Evolutionary conservation across 2,888 invertebrate genomes (phyloP).

Genomic region (Sylvicola fuscatus): DNA sequence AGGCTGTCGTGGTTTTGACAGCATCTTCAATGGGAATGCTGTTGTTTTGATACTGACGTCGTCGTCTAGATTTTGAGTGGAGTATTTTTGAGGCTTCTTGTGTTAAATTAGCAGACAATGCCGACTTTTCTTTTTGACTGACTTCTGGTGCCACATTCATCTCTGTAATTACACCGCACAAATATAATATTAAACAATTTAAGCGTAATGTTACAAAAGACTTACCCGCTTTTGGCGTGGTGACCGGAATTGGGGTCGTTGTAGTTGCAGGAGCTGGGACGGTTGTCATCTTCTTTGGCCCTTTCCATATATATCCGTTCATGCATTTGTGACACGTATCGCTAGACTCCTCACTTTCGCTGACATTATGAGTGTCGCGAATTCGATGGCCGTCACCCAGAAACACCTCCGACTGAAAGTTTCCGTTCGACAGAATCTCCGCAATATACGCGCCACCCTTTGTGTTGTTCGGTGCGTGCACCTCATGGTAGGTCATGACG

Average conservation of each 20-base stretch:
- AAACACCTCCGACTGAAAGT: conserved; percentile 42
- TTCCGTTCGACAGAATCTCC: conserved; percentile 57
- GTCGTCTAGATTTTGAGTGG: conserved; percentile 13
- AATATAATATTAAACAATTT: no score
- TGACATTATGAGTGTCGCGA: neutral
- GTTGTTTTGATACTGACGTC: conserved; percentile 5
- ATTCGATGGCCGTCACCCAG: conserved; percentile 39
- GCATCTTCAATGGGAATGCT: neutral
- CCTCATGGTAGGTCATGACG: conserved; percentile 50
- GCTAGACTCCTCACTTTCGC: neutral
- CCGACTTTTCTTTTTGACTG: conserved; percentile 15
- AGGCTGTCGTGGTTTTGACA: neutral
- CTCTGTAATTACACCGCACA: conserved; percentile 5
- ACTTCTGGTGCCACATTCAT: conserved; percentile 8
- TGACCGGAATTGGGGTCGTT: no score
- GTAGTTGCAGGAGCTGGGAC: conserved; percentile 2
- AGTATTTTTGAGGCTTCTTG: conserved; percentile 18
- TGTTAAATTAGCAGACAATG: conserved; percentile 15
- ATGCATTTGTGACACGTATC: conserved; percentile 1
- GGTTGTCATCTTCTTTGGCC: neutral
- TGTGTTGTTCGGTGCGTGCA: conserved; percentile 39
- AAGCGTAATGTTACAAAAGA: no score
- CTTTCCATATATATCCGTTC: conserved; percentile 1
- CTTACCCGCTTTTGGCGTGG: no score
- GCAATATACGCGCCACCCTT: conserved; percentile 59